A percentile compares a stretch with the other conserved stretches of the same genome.
phyloP scores from a whole-genome alignment of 2,888 invertebrate species.

The Brenthis hecate region DNA sequence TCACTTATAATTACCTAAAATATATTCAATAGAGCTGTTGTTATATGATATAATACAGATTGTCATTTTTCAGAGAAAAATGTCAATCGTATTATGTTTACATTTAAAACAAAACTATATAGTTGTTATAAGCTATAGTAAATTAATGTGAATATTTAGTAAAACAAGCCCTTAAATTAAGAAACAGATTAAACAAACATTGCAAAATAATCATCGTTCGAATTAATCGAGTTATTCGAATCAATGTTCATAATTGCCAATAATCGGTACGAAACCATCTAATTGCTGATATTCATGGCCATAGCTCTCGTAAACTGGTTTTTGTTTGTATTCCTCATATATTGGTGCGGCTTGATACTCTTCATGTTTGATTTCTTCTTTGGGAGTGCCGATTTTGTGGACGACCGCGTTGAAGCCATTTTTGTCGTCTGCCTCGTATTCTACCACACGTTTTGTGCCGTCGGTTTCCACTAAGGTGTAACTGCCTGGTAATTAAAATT shows the following conservation, averaged over 20 bases:
- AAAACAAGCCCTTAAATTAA: background rate
- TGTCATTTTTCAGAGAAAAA: conserved; percentile 12
- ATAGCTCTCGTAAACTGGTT: conserved; percentile 39
- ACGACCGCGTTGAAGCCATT: conserved; percentile 83
- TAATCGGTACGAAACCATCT: conserved; percentile 65
- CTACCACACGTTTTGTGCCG: conserved; percentile 82
- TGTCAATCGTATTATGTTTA: conserved; percentile 1
- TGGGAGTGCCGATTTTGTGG: conserved; percentile 77
- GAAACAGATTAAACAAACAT: background rate
- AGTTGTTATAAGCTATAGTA: background rate
- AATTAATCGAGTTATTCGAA: background rate
- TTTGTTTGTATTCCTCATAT: conserved; percentile 38
- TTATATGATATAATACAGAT: background rate
- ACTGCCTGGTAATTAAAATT: conserved; percentile 59
- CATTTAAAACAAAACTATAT: background rate
- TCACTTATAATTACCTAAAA: background rate
- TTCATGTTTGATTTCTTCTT: conserved; percentile 49
- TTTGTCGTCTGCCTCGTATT: conserved; percentile 83
- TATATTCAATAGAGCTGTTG: background rate
- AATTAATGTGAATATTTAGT: background rate
- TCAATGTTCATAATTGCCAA: conserved; percentile 60
- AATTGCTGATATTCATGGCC: conserved; percentile 52
- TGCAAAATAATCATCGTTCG: background rate
- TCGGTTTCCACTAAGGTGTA: conserved; percentile 82
- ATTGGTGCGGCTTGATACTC: conserved; percentile 46